phyloP scores from a whole-genome alignment of 1,140 invertebrate species.

The Helicoverpa armigera region DNA sequence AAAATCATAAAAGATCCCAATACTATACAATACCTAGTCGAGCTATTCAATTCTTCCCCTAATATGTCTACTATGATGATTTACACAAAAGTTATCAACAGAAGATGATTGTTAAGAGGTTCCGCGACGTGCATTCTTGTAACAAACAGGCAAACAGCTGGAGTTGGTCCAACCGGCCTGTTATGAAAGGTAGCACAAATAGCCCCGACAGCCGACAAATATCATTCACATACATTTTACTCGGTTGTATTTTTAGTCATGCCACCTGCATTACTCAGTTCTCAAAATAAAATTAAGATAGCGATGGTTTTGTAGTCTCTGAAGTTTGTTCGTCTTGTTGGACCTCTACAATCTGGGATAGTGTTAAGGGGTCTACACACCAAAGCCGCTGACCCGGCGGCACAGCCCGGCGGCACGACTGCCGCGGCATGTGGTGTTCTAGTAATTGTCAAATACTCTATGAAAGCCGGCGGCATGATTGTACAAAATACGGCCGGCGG shows the following conservation, averaged over 20 bases:
- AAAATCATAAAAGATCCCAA: no score
- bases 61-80: not conserved
- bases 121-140: slow-evolving; percentile 1
- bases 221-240: slow-evolving; percentile 33
- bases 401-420: no score
- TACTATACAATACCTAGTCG: no score
- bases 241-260: slow-evolving; percentile 2
- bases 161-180: slow-evolving; percentile 13
- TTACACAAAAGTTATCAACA: not conserved
- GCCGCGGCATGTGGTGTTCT: no score
- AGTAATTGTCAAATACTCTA: no score
- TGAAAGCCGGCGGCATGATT: no score
- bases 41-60: not conserved
- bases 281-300: not conserved
- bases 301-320: not conserved
- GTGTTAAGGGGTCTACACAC: no score
- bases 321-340: not conserved
- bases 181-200: slow-evolving; percentile 39
- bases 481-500: no score
- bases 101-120: not conserved
- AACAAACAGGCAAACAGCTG: slow-evolving; percentile 42
- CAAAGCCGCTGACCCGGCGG: no score
- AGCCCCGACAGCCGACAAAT: slow-evolving; percentile 34
- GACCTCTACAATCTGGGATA: not conserved
- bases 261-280: slow-evolving; percentile 12